phyloP scores from a whole-genome alignment of 1,140 invertebrate species.

The Saxidomus purpurata region DNA sequence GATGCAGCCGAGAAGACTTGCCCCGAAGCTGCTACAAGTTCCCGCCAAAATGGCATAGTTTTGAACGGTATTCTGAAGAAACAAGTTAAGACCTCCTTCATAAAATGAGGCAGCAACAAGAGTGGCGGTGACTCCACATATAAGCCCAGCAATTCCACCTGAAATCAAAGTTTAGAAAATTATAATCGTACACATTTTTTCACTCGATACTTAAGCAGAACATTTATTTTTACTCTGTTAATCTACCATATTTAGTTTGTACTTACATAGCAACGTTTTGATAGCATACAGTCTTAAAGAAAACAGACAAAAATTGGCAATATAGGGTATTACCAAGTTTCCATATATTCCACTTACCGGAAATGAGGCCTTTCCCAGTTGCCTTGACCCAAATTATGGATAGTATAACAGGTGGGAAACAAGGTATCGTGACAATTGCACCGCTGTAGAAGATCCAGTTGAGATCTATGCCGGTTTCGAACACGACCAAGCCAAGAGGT shows the following conservation, averaged over 20 bases:
- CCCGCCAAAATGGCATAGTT: slow-evolving; percentile 85
- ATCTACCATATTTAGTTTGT: no score
- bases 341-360: slow-evolving; percentile 76
- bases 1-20: slow-evolving; percentile 82
- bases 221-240: no score
- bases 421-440: slow-evolving; percentile 82
- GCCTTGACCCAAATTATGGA: slow-evolving; percentile 85
- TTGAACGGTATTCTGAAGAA: slow-evolving; percentile 85
- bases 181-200: background rate
- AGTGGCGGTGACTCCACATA: slow-evolving; percentile 83
- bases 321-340: no score
- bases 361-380: slow-evolving; percentile 80
- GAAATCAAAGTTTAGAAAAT: background rate
- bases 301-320: no score
- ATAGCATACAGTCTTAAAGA: no score
- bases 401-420: slow-evolving; percentile 82
- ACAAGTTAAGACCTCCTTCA: slow-evolving; percentile 82
- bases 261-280: no score
- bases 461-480: slow-evolving; percentile 82
- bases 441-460: slow-evolving; percentile 85
- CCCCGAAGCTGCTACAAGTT: slow-evolving; percentile 83
- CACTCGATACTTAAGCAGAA: background rate
- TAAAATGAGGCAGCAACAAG: slow-evolving; percentile 82
- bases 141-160: slow-evolving; percentile 84
- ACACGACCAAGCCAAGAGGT: slow-evolving; percentile 81